Conservation (phyloP, 1,140 invertebrate genomes). For the Brachionus rotundiformis region DNA sequence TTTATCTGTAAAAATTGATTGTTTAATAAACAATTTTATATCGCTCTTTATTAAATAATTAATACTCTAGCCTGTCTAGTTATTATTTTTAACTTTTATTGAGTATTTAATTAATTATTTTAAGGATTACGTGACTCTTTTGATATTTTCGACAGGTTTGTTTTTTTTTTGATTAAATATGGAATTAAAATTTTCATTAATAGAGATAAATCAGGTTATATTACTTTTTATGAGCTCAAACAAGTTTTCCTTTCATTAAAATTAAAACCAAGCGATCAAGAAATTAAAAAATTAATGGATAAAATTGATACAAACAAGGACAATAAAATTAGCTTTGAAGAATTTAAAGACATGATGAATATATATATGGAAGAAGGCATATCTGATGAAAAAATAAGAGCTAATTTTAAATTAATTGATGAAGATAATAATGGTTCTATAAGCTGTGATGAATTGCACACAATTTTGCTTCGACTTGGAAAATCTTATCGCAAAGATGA, state of each 20-base stretch:
- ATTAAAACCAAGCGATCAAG: background rate
- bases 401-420: constrained; percentile 11
- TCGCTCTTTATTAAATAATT: no score
- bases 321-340: background rate
- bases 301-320: background rate
- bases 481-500: background rate
- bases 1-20: no score
- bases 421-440: background rate
- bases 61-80: no score
- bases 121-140: background rate
- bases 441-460: background rate
- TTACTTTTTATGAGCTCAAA: background rate
- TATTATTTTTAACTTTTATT: no score
- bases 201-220: background rate
- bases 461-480: background rate
- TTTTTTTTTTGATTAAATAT: no score
- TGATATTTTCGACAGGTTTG: background rate
- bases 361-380: background rate
- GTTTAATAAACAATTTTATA: no score
- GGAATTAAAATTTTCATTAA: no score
- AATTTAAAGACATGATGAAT: background rate
- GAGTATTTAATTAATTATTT: background rate
- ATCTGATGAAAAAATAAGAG: background rate
- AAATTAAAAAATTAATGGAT: background rate
- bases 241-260: background rate